Conservation (phyloP, 2,888 invertebrate species). For the Dysmachus trigonus region DNA sequence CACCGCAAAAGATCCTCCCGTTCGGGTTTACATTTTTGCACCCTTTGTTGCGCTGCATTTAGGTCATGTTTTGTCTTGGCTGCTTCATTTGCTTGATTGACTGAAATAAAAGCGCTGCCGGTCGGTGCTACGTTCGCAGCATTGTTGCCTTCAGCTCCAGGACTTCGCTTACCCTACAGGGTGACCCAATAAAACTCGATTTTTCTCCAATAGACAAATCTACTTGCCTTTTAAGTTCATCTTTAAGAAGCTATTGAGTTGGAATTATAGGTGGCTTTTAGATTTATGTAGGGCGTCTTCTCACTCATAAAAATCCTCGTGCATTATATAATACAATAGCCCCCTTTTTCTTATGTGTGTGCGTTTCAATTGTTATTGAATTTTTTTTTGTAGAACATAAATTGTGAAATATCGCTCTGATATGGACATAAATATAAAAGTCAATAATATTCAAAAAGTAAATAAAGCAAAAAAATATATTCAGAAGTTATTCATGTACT, state of each 20-base stretch:
- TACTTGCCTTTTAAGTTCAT: background rate
- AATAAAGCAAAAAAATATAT: no score
- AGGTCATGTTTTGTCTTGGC: background rate
- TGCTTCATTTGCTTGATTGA: background rate
- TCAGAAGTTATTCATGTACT: no score
- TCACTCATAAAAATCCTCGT: background rate
- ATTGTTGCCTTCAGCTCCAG: background rate
- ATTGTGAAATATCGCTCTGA: background rate
- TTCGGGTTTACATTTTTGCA: background rate
- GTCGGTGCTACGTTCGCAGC: background rate
- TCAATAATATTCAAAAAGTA: no score
- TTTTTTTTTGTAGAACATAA: background rate
- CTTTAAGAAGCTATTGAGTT: background rate
- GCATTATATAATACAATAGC: background rate
- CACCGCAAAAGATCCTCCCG: background rate
- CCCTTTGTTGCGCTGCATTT: background rate
- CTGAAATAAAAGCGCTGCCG: background rate
- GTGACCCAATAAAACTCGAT: background rate
- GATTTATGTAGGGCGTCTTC: background rate
- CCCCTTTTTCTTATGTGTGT: background rate
- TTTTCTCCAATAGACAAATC: background rate
- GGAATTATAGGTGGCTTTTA: background rate
- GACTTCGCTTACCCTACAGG: background rate
- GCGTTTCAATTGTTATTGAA: background rate
- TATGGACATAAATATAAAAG: no score